Percentiles rank a stretch among this genome's conserved stretches.
These are phyloP conservation scores for Odocoileus virginianus DNA, from an alignment of 2,113 vertebrate species.

Conservation along the genomic window DNA sequence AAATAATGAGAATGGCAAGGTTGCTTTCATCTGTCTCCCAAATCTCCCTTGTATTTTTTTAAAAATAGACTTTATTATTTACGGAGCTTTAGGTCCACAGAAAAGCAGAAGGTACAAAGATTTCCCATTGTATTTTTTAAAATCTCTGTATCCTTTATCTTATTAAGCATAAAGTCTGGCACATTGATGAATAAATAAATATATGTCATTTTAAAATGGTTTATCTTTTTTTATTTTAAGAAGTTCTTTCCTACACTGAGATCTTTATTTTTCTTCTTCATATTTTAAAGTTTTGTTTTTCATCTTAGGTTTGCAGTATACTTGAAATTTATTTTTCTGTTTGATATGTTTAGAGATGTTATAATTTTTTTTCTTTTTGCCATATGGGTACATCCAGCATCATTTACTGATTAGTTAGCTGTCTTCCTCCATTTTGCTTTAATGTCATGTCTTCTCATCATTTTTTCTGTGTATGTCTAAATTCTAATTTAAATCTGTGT, in stretches of 20 bases:
- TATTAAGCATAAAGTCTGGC: background rate
- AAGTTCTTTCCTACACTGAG: background rate
- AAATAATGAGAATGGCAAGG: background rate
- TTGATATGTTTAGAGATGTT: background rate
- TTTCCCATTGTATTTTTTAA: background rate
- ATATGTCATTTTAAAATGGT: background rate
- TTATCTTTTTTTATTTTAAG: background rate
- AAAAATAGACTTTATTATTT: background rate
- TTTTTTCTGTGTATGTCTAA: background rate
- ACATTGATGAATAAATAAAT: background rate
- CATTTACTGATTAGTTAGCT: background rate
- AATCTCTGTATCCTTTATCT: background rate
- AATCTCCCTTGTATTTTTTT: background rate
- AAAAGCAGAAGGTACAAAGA: background rate
- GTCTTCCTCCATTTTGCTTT: background rate
- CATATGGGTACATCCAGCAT: background rate
- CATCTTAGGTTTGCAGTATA: background rate
- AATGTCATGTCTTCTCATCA: background rate
- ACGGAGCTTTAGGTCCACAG: background rate
- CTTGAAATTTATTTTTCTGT: background rate
- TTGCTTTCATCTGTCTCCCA: background rate
- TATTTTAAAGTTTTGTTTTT: conserved; percentile 5
- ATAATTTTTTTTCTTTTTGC: background rate
- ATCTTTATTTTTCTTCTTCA: background rate
- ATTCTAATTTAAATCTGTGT: background rate